These are phyloP conservation scores for Epinephelus coioides DNA, from an alignment of 2,797 vertebrate genomes.

Conservation along the genomic window DNA sequence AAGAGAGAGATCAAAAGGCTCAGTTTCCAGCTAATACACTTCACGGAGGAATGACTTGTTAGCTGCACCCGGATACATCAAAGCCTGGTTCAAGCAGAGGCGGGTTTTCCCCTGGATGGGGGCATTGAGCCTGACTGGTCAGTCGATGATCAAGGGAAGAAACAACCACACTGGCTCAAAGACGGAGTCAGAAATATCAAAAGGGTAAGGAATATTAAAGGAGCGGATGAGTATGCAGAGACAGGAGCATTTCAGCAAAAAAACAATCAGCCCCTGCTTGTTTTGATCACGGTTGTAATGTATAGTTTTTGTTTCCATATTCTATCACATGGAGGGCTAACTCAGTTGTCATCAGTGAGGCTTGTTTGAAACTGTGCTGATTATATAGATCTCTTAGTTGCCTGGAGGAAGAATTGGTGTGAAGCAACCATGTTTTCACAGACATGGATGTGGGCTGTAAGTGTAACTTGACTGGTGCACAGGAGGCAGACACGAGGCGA, in stretches of 20 bases:
- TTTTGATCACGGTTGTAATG: slow-evolving; percentile 13
- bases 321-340: neutral
- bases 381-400: too few relatives aligned
- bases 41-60: slow-evolving; percentile 52
- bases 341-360: neutral
- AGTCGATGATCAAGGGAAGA: slow-evolving; percentile 51
- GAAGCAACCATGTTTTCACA: too few relatives aligned
- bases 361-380: neutral
- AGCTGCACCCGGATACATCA: slow-evolving; percentile 63
- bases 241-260: neutral
- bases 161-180: neutral
- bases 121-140: slow-evolving; percentile 41
- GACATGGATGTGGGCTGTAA: too few relatives aligned
- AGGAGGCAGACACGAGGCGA: too few relatives aligned
- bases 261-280: neutral
- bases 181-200: slow-evolving; percentile 30
- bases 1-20: slow-evolving; percentile 66
- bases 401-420: too few relatives aligned
- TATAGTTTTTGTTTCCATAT: slow-evolving; percentile 37
- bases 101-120: slow-evolving; percentile 31
- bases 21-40: slow-evolving; percentile 55
- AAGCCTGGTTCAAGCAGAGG: slow-evolving; percentile 52
- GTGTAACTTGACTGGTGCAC: too few relatives aligned
- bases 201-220: slow-evolving; percentile 6
- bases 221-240: slow-evolving; percentile 1